Conservation (phyloP, 2,797 vertebrate species). For the Pseudomugil gertrudae region DNA sequence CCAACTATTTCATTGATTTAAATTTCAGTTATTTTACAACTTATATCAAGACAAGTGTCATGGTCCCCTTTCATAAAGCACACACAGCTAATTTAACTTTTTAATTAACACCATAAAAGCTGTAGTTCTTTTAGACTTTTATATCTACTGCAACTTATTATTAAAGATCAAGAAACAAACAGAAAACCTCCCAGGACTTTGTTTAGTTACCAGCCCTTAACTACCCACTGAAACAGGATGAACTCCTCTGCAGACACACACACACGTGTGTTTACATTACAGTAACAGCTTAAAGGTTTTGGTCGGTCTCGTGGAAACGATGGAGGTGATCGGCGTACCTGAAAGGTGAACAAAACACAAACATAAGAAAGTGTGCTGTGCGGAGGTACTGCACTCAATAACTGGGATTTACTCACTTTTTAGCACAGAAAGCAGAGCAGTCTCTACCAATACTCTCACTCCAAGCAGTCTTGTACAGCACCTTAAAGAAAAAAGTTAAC, state of each 20-base stretch:
- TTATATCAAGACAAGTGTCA: background rate
- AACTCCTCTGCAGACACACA: conserved; percentile 1
- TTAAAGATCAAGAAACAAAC: conserved; percentile 23
- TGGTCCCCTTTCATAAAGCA: conserved; percentile 44
- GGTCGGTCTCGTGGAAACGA: conserved; percentile 91
- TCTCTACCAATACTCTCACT: conserved; percentile 94
- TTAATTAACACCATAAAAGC: background rate
- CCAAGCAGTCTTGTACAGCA: conserved; percentile 96
- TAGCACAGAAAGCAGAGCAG: conserved; percentile 91
- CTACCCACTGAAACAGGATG: conserved; percentile 41
- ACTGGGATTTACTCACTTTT: conserved; percentile 85
- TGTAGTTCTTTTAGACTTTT: background rate
- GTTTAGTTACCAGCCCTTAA: conserved; percentile 22
- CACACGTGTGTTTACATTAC: conserved; percentile 44
- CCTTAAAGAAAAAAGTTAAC: conserved; percentile 74
- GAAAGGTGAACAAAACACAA: conserved; percentile 27
- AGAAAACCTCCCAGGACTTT: conserved; percentile 1
- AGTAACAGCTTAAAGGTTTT: conserved; percentile 78
- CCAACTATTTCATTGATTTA: background rate
- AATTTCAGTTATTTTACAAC: conserved; percentile 1
- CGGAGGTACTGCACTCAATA: background rate
- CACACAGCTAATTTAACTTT: conserved; percentile 5
- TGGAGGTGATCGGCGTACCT: conserved; percentile 96
- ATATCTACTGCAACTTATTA: background rate
- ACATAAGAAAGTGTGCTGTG: background rate